Percentiles rank a stretch among this genome's conserved stretches.
phyloP scores from a whole-genome alignment of 1,140 invertebrate species.

The Diorhabda elongata region DNA sequence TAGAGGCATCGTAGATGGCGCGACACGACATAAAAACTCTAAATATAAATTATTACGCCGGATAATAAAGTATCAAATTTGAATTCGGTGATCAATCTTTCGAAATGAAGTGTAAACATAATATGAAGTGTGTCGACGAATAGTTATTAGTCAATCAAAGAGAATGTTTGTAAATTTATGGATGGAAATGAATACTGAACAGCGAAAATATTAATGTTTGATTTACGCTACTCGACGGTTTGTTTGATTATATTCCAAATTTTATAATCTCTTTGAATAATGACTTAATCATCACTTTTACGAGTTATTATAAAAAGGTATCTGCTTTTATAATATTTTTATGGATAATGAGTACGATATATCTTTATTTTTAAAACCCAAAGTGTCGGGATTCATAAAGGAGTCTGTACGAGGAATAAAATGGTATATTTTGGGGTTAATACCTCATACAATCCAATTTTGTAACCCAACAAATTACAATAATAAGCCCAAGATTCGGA shows the following conservation, averaged over 20 bases:
- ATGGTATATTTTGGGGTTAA: no score
- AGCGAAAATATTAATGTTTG: conserved; percentile 2
- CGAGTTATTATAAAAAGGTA: no score
- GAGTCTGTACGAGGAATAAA: no score
- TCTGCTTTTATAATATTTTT: no score
- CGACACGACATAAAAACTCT: neutral
- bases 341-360: no score
- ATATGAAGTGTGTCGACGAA: neutral
- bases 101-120: neutral
- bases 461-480: no score
- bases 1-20: neutral
- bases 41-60: neutral
- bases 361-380: no score
- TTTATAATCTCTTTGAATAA: neutral
- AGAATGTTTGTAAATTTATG: conserved; percentile 1
- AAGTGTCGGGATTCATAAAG: no score
- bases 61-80: neutral
- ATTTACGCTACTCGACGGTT: neutral
- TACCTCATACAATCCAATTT: no score
- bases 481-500: no score
- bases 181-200: neutral
- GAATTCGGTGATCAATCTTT: conserved; percentile 3
- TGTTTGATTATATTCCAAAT: neutral
- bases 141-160: conserved; percentile 2
- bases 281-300: neutral